Evolutionary conservation across 92 coral and sea anemone genomes (phyloP), one percentile per base, ranked within the genome.

Genomic region (Epizoanthus fatuus): DNA sequence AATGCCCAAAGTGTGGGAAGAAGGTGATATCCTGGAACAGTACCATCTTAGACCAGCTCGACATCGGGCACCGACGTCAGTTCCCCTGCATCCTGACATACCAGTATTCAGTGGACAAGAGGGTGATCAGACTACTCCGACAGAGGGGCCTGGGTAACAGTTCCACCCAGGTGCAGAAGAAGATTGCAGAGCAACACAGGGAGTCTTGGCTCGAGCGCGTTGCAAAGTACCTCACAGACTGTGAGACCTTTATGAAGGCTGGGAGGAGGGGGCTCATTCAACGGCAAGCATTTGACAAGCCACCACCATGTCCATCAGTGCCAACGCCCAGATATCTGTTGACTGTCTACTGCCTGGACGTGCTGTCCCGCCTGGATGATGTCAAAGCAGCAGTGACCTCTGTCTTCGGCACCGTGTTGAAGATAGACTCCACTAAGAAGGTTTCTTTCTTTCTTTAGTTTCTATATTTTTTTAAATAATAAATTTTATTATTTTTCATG

Each of bases 371-470:
- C 32, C 81, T 89, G 14, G 85, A 83, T 32, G 86, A 89, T 11
- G 89, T 84, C 1, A 89, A 84, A 72, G 86, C 92, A 1, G 65
- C 84, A 3, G 75, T 83, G 3, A 75, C 88, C 4, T 83, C 88
- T 4, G 83, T 79, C 57, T 83, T 75, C 55, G 89, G 89, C 3
- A 67, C 16, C 0, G 69, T 84, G 8, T 69, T 84, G 4, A 89
- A 78, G 53, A 89, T 84, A 38, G 89, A 89, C 70, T 89, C 89
- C 70, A 89, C 92, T 3, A 89, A 89, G 63, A 89, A 89, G 89
- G 74, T 79, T 15, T 57, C 8, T 57, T 6, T 7, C 5, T 57
- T 57, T 57, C 5, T 57, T 57, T 57, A 40, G 5, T 40, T 40
- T 40, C 44, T 40, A 40, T 40, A 3, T 40, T 40, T 40, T 40